These are phyloP conservation scores for Temnothorax rugatulus DNA, from an alignment of 2,888 invertebrate species.

Conservation along the genomic window DNA sequence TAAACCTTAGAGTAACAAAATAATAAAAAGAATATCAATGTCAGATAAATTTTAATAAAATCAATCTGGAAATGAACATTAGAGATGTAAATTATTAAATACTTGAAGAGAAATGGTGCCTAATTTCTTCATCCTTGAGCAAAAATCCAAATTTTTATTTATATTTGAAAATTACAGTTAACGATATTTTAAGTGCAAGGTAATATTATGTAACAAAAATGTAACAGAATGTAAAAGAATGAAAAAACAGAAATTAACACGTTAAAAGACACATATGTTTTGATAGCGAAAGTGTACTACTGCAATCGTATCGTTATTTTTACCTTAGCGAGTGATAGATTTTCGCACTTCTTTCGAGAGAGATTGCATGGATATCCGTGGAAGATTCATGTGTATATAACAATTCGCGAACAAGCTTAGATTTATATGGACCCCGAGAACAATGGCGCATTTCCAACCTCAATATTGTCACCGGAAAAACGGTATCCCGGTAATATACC, in stretches of 20 bases:
- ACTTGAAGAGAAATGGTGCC: neutral
- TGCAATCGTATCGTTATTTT: neutral
- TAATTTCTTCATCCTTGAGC: neutral
- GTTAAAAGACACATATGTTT: neutral
- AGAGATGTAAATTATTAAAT: neutral
- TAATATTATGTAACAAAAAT: too few relatives aligned
- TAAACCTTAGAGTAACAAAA: neutral
- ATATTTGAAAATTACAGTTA: neutral
- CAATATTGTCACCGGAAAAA: conserved; percentile 55
- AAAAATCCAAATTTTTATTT: neutral
- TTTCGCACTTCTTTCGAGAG: neutral
- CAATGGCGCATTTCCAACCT: conserved; percentile 39
- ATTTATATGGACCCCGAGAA: conserved; percentile 27
- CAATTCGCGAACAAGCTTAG: conserved; percentile 34
- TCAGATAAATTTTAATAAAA: conserved; percentile 6
- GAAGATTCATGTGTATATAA: conserved; percentile 21
- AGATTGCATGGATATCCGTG: neutral
- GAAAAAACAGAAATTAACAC: neutral
- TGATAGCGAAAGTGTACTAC: neutral
- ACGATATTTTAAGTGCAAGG: neutral
- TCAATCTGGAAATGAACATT: neutral
- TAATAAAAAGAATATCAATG: neutral
- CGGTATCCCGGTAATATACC: conserved; percentile 46
- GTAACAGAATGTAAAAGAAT: neutral
- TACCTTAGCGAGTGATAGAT: neutral